phyloP scores from a whole-genome alignment of 2,888 invertebrate species.

The Ditula angustiorana region DNA sequence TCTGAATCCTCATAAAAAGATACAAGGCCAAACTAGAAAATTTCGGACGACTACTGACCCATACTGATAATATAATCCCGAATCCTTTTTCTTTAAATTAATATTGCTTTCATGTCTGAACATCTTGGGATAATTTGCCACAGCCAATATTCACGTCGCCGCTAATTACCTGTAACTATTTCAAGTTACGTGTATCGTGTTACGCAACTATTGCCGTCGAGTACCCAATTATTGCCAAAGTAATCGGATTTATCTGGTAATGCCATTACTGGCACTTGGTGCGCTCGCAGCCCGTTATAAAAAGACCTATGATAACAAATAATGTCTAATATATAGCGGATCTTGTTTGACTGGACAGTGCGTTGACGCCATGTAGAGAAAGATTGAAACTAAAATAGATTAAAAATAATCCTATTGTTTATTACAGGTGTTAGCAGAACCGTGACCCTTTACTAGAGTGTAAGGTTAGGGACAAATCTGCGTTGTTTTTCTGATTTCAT shows the following conservation, averaged over 20 bases:
- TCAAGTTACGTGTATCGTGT: constrained; percentile 34
- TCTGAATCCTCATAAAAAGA: too few relatives aligned
- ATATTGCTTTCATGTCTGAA: too few relatives aligned
- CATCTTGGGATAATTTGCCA: too few relatives aligned
- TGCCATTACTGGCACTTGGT: constrained; percentile 58
- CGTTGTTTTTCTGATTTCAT: too few relatives aligned
- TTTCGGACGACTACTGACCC: too few relatives aligned
- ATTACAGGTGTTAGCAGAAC: too few relatives aligned
- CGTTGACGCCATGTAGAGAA: neutral
- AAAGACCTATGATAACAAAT: neutral
- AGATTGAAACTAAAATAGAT: constrained; percentile 18
- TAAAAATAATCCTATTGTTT: too few relatives aligned
- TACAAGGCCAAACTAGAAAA: too few relatives aligned
- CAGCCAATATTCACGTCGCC: neutral
- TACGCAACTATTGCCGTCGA: constrained; percentile 49
- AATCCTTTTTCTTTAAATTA: too few relatives aligned
- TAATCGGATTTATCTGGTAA: constrained; percentile 64
- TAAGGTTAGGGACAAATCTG: too few relatives aligned
- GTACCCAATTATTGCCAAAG: constrained; percentile 58
- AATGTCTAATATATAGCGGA: neutral
- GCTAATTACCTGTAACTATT: constrained; percentile 2
- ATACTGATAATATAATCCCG: too few relatives aligned
- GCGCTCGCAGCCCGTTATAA: constrained; percentile 20
- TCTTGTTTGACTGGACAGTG: neutral
- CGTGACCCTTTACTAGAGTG: too few relatives aligned